These are phyloP conservation scores for Andrena trimmerana DNA, from an alignment of 2,888 invertebrate species.

Conservation along the genomic window DNA sequence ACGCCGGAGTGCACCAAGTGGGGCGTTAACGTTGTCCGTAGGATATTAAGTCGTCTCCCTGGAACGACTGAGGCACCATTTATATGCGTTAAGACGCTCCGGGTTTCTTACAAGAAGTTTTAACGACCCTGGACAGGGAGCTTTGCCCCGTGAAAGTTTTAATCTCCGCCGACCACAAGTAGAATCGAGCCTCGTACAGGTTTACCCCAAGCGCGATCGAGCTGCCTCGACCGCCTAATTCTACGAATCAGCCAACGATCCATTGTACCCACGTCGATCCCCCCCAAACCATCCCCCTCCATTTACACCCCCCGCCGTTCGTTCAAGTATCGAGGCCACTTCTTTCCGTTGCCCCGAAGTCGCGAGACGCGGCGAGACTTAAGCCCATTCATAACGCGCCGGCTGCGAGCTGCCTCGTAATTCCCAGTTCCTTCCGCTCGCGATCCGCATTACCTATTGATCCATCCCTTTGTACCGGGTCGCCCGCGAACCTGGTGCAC, in stretches of 20 bases:
- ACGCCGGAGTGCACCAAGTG: not conserved
- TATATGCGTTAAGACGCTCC: constrained; percentile 79
- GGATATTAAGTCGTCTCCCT: constrained; percentile 18
- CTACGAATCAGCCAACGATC: constrained; percentile 54
- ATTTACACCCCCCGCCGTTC: not conserved
- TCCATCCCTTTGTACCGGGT: constrained; percentile 27
- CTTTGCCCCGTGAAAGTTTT: constrained; percentile 72
- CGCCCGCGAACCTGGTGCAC: constrained; percentile 23
- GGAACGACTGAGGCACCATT: constrained; percentile 69
- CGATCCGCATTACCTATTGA: constrained; percentile 33
- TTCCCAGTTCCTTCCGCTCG: constrained; percentile 27
- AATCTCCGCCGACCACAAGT: constrained; percentile 75
- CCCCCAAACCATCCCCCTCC: no score
- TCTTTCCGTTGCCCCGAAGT: constrained; percentile 14
- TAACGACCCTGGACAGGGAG: constrained; percentile 76
- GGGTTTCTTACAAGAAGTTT: constrained; percentile 76
- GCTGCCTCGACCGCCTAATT: constrained; percentile 71
- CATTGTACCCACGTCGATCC: no score
- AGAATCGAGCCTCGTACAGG: constrained; percentile 58
- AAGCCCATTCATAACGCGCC: constrained; percentile 60
- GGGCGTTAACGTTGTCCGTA: constrained; percentile 25
- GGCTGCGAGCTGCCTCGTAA: constrained; percentile 45
- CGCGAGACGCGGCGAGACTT: not conserved
- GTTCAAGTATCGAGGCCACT: constrained; percentile 4
- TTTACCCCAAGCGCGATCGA: constrained; percentile 56